Percentiles rank a stretch among this genome's conserved stretches.
Evolutionary conservation across 2,888 invertebrate species (phyloP).

Genomic region (Panorpa germanica): DNA sequence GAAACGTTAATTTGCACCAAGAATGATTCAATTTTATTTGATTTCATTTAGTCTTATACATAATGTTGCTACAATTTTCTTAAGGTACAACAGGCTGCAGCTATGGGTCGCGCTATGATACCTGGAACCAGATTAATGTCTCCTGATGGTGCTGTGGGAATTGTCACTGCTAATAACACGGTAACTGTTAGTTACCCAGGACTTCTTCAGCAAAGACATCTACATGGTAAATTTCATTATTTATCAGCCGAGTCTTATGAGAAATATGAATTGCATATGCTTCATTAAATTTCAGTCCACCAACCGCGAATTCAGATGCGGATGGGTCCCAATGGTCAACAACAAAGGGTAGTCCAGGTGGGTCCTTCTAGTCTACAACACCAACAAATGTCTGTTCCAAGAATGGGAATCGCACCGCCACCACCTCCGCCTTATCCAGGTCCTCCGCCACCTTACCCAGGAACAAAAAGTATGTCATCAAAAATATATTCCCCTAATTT

Average conservation of each 20-base stretch:
- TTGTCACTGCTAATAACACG: slow-evolving; percentile 39
- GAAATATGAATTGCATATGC: too few relatives aligned
- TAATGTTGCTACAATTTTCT: too few relatives aligned
- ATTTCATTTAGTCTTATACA: neutral
- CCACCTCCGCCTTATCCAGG: slow-evolving; percentile 58
- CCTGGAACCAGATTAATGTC: slow-evolving; percentile 32
- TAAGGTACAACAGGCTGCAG: slow-evolving; percentile 47
- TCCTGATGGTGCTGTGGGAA: slow-evolving; percentile 37
- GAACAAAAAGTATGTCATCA: slow-evolving; percentile 33
- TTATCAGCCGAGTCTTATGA: too few relatives aligned
- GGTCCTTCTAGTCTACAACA: slow-evolving; percentile 1
- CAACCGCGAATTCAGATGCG: slow-evolving; percentile 9
- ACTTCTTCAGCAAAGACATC: too few relatives aligned
- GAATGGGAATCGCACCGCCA: slow-evolving; percentile 28
- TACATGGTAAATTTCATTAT: too few relatives aligned
- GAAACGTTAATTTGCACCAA: neutral
- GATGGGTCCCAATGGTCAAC: slow-evolving; percentile 5
- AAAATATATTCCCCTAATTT: slow-evolving; percentile 24
- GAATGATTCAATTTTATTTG: neutral
- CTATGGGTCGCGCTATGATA: slow-evolving; percentile 32
- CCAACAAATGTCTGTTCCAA: slow-evolving; percentile 7
- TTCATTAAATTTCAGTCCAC: neutral
- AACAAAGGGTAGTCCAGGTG: neutral
- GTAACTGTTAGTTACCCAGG: slow-evolving; percentile 22
- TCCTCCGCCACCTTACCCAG: slow-evolving; percentile 49